A percentile compares a stretch with the other conserved stretches of the same genome.
Conservation (phyloP, 2,888 invertebrate species). For the Taenaris catops region DNA sequence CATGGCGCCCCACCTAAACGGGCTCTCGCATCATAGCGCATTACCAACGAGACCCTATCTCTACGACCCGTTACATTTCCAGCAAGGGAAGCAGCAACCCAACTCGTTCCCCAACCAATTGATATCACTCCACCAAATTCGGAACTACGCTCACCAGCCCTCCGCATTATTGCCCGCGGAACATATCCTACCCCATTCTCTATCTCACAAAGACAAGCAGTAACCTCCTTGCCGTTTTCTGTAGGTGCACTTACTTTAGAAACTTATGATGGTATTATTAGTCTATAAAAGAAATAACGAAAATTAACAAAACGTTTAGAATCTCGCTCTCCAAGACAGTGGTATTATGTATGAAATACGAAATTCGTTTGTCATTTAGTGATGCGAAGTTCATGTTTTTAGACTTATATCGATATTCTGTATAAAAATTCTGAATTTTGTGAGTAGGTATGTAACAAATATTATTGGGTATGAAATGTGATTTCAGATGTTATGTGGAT, state of each 20-base stretch:
- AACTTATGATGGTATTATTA: constrained; percentile 77
- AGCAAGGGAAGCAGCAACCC: constrained; percentile 82
- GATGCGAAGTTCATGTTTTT: constrained; percentile 65
- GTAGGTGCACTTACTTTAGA: constrained; percentile 58
- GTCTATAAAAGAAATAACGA: constrained; percentile 59
- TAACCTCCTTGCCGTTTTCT: constrained; percentile 49
- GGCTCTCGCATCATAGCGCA: constrained; percentile 82
- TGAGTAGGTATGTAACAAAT: constrained; percentile 53
- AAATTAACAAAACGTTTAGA: constrained; percentile 70
- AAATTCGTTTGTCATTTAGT: constrained; percentile 55
- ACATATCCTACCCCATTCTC: constrained; percentile 80
- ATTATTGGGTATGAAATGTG: constrained; percentile 60
- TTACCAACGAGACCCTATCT: constrained; percentile 90
- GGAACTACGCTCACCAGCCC: constrained; percentile 97
- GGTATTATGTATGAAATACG: constrained; percentile 67
- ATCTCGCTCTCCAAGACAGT: constrained; percentile 71
- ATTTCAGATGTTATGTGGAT: constrained; percentile 39
- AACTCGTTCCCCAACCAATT: constrained; percentile 94
- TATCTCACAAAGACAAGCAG: constrained; percentile 76
- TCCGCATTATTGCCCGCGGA: constrained; percentile 86
- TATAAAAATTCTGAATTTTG: constrained; percentile 69
- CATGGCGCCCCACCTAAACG: constrained; percentile 89
- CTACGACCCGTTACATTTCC: constrained; percentile 96
- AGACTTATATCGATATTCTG: constrained; percentile 60
- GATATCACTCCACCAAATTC: constrained; percentile 97